Percentiles rank a stretch among this genome's conserved stretches.
Evolutionary conservation across 2,113 vertebrate genomes (phyloP).

Genomic region (Lontra canadensis): DNA sequence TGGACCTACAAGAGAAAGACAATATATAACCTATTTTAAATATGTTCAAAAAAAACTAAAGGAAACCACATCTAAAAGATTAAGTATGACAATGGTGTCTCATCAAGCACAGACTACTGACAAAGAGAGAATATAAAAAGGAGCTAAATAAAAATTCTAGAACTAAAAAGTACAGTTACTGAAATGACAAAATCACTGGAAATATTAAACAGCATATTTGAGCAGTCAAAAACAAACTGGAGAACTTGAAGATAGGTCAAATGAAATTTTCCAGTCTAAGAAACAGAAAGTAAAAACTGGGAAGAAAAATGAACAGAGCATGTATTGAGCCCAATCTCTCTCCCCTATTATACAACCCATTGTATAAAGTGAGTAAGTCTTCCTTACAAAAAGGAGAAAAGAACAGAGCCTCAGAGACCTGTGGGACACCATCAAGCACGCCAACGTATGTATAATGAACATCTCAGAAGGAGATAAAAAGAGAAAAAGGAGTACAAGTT

Average conservation of each 20-base stretch:
- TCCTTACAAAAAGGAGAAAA: neutral
- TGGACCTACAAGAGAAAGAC: neutral
- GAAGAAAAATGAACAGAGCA: neutral
- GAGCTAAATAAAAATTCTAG: neutral
- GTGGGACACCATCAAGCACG: neutral
- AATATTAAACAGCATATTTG: neutral
- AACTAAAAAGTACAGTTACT: neutral
- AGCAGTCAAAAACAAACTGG: neutral
- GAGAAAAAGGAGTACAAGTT: neutral
- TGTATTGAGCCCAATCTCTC: neutral
- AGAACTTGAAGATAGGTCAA: neutral
- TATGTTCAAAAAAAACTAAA: conserved; percentile 48
- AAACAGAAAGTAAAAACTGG: neutral
- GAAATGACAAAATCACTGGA: neutral
- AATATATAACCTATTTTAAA: neutral
- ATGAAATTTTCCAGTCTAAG: neutral
- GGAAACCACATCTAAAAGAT: neutral
- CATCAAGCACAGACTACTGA: neutral
- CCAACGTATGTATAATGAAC: neutral
- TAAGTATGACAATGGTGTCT: neutral
- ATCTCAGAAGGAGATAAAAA: neutral
- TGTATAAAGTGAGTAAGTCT: neutral
- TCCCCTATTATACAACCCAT: neutral
- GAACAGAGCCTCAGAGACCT: neutral
- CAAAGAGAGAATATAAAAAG: neutral